A percentile compares a stretch with the other conserved stretches of the same genome.
These are phyloP conservation scores for Clivina fossor DNA, from an alignment of 2,888 invertebrate genomes.

Conservation along the genomic window DNA sequence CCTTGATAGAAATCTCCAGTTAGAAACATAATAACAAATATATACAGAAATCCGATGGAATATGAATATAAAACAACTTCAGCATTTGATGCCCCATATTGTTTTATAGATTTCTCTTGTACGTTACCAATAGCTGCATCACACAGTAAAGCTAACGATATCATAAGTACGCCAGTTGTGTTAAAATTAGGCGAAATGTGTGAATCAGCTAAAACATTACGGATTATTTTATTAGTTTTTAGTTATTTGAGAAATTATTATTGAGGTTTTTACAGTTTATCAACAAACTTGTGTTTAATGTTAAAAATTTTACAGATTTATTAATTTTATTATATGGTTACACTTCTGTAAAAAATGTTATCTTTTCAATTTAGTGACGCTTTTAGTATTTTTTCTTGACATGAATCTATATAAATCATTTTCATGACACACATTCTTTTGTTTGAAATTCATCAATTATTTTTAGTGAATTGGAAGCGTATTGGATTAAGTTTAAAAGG, in stretches of 20 bases:
- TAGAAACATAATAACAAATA: slow-evolving; percentile 70
- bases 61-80: slow-evolving; percentile 95
- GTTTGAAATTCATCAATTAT: too few relatives aligned
- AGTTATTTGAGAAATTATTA: neutral
- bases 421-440: too few relatives aligned
- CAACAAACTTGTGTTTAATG: too few relatives aligned
- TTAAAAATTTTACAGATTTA: too few relatives aligned
- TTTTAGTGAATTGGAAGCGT: too few relatives aligned
- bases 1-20: slow-evolving; percentile 77
- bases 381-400: too few relatives aligned
- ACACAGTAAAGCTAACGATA: slow-evolving; percentile 83
- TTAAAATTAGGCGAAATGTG: slow-evolving; percentile 75
- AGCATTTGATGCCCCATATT: slow-evolving; percentile 78
- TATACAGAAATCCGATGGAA: slow-evolving; percentile 80
- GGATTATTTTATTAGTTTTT: slow-evolving; percentile 17
- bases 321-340: too few relatives aligned
- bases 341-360: too few relatives aligned
- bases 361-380: too few relatives aligned
- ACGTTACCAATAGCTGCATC: slow-evolving; percentile 97
- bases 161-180: slow-evolving; percentile 70
- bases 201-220: slow-evolving; percentile 70
- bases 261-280: neutral
- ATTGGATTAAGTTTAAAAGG: too few relatives aligned
- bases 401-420: too few relatives aligned
- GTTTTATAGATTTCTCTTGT: slow-evolving; percentile 93